phyloP scores from a whole-genome alignment of 2,113 vertebrate species.

The Pongo abelii region DNA sequence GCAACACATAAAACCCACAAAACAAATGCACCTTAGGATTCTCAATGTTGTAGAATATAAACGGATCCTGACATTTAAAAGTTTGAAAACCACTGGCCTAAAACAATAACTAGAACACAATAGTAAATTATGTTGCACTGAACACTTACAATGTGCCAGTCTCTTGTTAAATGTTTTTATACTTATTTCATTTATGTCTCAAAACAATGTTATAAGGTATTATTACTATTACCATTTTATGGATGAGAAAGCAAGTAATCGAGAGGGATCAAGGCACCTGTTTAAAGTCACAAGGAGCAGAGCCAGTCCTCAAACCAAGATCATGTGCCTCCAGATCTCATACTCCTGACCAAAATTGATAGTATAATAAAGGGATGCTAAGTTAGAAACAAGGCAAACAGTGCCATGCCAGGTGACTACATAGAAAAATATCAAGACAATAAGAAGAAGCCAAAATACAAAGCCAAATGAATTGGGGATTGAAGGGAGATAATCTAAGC shows the following conservation, averaged over 20 bases:
- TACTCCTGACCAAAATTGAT: neutral
- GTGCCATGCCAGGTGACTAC: neutral
- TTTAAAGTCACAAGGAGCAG: neutral
- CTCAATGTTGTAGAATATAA: neutral
- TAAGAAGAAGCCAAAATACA: neutral
- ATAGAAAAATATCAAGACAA: neutral
- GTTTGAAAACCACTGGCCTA: neutral
- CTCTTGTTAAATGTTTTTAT: constrained; percentile 32
- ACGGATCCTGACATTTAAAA: neutral
- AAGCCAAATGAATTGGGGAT: neutral
- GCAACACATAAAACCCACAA: neutral
- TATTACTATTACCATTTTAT: constrained; percentile 17
- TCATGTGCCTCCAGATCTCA: neutral
- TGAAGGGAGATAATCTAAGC: neutral
- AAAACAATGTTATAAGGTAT: neutral
- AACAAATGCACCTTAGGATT: neutral
- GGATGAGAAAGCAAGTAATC: neutral
- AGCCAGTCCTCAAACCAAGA: neutral
- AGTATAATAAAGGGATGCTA: neutral
- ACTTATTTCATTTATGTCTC: constrained; percentile 14
- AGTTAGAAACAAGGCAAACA: neutral
- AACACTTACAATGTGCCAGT: neutral
- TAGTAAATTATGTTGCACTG: neutral
- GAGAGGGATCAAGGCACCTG: neutral
- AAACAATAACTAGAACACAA: neutral